Base-by-base conservation (phyloP, 2,113 vertebrate species). In the Diglossa brunneiventris region DNA sequence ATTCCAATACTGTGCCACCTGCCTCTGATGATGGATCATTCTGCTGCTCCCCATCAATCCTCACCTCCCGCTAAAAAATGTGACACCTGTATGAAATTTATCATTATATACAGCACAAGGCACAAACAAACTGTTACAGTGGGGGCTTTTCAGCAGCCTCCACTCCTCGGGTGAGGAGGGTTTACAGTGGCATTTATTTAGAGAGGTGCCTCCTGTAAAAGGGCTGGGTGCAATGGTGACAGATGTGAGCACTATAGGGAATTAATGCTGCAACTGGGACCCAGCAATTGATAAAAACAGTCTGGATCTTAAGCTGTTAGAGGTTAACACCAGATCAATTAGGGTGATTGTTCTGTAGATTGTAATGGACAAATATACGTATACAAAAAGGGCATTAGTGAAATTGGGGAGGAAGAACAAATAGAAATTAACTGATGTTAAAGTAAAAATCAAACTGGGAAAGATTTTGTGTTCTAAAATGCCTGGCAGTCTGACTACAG, bases 1-100 rank as follows among this genome's bases (percentile, higher is more conserved):
- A 99, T 99, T 99, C 98, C 98, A 95, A 98, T 99, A 99, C 98
- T 98, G 97, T 98, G 98, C 98, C 98, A 98, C 98, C 99, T 99
- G 99, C 99, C 98, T 96, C 95, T 47, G 89, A 95, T 99, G 99
- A 99, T 99, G 98, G 98, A 99, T 99, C 96, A 94, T 98, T 97
- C 73, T 96, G 90, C 98, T 97, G 97, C 91, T 98, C 97, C 95
- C 98, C 98, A 99, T 99, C 98, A 98, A 98, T 99, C 98, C 98
- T 99, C 97, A 95, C 98, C 92, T 98, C 97, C 90, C 41, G 59
- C 95, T 97, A 96, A 98, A 98, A 98, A 97, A 97, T 92, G 96
- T 99, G 98, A 98, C 98, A 99, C 98, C 97, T 98, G 98, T 97
- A 98, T 98, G 98, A 98, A 98, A 99, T 99, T 98, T 98, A 99